These are phyloP conservation scores for Labroides dimidiatus DNA, from an alignment of 2,797 vertebrate genomes.

Conservation along the genomic window DNA sequence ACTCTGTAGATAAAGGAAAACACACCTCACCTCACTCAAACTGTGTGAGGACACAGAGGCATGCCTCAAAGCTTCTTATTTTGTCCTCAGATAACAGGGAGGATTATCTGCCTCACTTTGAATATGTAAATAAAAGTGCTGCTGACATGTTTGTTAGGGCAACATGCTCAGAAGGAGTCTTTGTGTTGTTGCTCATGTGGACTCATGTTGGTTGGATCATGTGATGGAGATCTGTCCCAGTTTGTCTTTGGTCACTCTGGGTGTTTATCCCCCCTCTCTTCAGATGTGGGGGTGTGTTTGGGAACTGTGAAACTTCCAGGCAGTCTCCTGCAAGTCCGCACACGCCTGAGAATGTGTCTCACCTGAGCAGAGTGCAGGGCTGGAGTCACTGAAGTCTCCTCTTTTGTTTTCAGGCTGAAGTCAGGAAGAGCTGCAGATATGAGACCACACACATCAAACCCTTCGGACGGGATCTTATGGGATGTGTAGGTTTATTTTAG, in stretches of 20 bases:
- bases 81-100: not conserved
- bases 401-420: not conserved
- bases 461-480: not conserved
- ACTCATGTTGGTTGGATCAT: no score
- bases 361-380: not conserved
- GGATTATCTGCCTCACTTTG: slow-evolving; percentile 9
- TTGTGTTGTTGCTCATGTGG: not conserved
- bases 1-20: not conserved
- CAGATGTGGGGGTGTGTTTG: not conserved
- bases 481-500: not conserved
- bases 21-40: not conserved
- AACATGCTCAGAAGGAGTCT: not conserved
- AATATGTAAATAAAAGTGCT: slow-evolving; percentile 39
- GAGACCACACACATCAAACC: not conserved
- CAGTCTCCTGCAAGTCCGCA: slow-evolving; percentile 35
- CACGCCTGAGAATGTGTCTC: slow-evolving; percentile 50
- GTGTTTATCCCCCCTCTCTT: not conserved
- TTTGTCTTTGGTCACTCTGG: not conserved
- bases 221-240: no score
- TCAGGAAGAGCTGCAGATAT: no score
- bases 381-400: not conserved
- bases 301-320: not conserved
- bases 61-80: not conserved
- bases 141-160: slow-evolving; percentile 1
- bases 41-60: not conserved